phyloP scores from a whole-genome alignment of 2,888 invertebrate species.

The Listrodromus nycthemerus region DNA sequence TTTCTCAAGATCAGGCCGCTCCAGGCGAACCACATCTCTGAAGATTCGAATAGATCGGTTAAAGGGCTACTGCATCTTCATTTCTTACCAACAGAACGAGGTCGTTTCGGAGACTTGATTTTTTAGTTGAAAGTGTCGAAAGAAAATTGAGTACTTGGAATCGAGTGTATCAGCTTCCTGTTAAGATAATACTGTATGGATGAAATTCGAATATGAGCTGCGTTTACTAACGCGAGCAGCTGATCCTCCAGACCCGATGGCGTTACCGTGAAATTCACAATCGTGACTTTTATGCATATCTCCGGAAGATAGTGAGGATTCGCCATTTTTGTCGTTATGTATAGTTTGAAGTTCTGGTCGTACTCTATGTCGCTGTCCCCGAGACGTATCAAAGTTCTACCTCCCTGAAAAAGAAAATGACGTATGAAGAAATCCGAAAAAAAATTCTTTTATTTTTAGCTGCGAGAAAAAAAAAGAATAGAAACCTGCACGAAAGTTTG shows the following conservation, averaged over 20 bases:
- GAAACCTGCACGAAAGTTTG: conserved; percentile 91
- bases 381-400: conserved; percentile 92
- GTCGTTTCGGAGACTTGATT: too few species aligned
- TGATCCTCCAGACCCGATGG: conserved; percentile 96
- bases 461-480: not conserved
- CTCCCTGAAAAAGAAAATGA: conserved; percentile 86
- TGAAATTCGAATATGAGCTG: not conserved
- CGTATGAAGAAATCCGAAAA: not conserved
- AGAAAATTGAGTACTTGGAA: too few species aligned
- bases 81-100: too few species aligned
- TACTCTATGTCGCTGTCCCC: conserved; percentile 97
- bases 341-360: conserved; percentile 93
- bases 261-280: conserved; percentile 97
- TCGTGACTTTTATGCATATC: conserved; percentile 95
- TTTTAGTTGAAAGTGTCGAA: too few species aligned
- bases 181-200: not conserved
- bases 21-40: conserved; percentile 95
- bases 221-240: conserved; percentile 91
- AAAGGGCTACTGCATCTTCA: not conserved
- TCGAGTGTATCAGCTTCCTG: too few species aligned
- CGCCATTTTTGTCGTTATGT: conserved; percentile 95
- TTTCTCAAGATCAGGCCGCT: conserved; percentile 94
- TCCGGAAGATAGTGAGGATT: conserved; percentile 98
- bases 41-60: conserved; percentile 43
- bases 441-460: not conserved